Percentiles rank a stretch among this genome's conserved stretches.
Evolutionary conservation across 2,888 invertebrate genomes (phyloP).

Genomic region (Ormyrus labotus): DNA sequence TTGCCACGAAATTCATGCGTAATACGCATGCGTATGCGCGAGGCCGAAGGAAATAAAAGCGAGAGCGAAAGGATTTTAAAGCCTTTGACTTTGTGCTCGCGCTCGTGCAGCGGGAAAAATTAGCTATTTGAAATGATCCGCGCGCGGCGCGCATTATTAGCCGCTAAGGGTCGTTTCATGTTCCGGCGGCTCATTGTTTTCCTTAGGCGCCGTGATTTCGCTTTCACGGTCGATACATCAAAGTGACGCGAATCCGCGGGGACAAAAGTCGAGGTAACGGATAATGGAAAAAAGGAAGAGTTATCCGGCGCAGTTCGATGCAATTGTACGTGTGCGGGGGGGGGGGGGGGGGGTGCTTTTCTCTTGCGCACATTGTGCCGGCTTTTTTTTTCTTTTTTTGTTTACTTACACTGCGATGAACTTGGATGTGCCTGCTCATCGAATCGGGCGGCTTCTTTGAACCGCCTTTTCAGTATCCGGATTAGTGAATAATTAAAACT

Average conservation of each 20-base stretch:
- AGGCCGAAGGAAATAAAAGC: slow-evolving; percentile 20
- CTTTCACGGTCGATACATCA: slow-evolving; percentile 73
- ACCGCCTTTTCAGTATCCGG: too few relatives aligned
- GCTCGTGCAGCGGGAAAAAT: slow-evolving; percentile 64
- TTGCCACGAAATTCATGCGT: neutral
- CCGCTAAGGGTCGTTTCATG: slow-evolving; percentile 75
- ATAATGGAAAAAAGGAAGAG: slow-evolving; percentile 18
- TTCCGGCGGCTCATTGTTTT: slow-evolving; percentile 73
- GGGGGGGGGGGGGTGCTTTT: too few relatives aligned
- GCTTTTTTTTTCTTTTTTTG: too few relatives aligned
- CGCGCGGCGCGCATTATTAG: slow-evolving; percentile 71
- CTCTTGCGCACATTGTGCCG: too few relatives aligned
- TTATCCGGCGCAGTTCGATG: slow-evolving; percentile 47
- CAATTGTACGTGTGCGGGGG: slow-evolving; percentile 42
- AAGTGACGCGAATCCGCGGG: slow-evolving; percentile 65
- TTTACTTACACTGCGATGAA: slow-evolving; percentile 23
- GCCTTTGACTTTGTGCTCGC: slow-evolving; percentile 51
- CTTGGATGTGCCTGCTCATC: neutral
- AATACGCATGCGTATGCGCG: neutral
- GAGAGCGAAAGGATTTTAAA: slow-evolving; percentile 49
- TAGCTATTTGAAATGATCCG: slow-evolving; percentile 72
- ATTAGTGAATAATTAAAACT: too few relatives aligned
- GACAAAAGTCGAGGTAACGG: slow-evolving; percentile 23
- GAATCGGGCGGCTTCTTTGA: neutral
- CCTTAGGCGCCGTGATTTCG: slow-evolving; percentile 59